Percentiles rank a stretch among this genome's conserved stretches.
Conservation (phyloP, 1,140 invertebrate species). For the Pseudomyrmex gracilis region DNA sequence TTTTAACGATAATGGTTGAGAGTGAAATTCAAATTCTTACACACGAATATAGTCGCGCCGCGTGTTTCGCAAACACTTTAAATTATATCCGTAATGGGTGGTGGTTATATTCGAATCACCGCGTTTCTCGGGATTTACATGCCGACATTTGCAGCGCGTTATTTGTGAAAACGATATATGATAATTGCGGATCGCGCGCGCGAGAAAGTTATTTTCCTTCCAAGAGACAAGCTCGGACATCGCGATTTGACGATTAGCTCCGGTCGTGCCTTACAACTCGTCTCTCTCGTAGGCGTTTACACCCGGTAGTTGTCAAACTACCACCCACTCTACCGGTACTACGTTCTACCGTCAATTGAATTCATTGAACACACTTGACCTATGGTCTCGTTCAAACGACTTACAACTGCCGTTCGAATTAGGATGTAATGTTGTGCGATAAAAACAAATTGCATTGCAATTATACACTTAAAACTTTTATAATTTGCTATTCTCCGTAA, state of each 20-base stretch:
- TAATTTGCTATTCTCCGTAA: too few species aligned
- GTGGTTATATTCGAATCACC: background rate
- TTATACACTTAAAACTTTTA: background rate
- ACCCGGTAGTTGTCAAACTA: constrained; percentile 67
- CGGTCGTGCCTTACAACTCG: constrained; percentile 53
- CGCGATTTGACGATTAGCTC: constrained; percentile 65
- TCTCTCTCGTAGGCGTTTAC: constrained; percentile 61
- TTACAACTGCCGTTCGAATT: background rate
- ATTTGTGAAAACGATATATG: constrained; percentile 51
- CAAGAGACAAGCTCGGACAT: constrained; percentile 13
- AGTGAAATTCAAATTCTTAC: constrained; percentile 16
- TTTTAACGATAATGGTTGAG: constrained; percentile 6
- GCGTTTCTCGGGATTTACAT: constrained; percentile 1
- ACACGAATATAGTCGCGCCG: background rate
- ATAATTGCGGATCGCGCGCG: background rate
- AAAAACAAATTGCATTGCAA: background rate
- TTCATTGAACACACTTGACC: constrained; percentile 50
- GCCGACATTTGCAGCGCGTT: background rate
- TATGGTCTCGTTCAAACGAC: background rate
- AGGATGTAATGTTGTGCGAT: background rate
- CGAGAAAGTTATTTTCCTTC: constrained; percentile 27
- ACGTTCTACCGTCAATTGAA: constrained; percentile 15
- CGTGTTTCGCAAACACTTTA: background rate
- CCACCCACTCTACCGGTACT: background rate
- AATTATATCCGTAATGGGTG: background rate